These are phyloP conservation scores for Rattus rattus DNA, from an alignment of 2,113 vertebrate species.

Conservation along the genomic window DNA sequence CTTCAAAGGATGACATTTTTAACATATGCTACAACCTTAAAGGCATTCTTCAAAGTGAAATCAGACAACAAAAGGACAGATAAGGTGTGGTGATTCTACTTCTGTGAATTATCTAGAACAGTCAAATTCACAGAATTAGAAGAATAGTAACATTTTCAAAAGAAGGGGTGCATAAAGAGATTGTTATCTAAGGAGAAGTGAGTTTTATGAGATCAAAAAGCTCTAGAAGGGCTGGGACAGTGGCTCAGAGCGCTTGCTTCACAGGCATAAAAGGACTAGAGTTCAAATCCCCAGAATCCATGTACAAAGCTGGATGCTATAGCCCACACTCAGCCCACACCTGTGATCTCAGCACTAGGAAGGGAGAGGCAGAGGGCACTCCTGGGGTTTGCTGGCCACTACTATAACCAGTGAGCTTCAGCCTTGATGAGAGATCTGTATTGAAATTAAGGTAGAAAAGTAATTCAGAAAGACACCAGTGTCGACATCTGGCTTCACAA, in stretches of 20 bases:
- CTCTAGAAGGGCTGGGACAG: background rate
- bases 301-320: background rate
- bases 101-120: background rate
- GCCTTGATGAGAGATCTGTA: background rate
- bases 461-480: background rate
- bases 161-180: background rate
- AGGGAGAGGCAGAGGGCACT: background rate
- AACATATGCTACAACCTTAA: background rate
- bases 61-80: background rate
- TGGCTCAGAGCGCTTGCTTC: background rate
- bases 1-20: background rate
- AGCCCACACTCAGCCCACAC: too few relatives aligned
- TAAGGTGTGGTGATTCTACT: accelerated
- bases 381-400: background rate
- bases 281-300: background rate
- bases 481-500: too few relatives aligned
- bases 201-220: background rate
- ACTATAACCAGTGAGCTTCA: background rate
- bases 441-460: background rate
- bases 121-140: background rate
- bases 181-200: background rate
- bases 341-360: background rate
- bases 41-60: background rate
- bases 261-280: background rate
- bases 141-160: background rate